A percentile compares a stretch with the other conserved stretches of the same genome.
phyloP scores from a whole-genome alignment of 2,113 vertebrate species.

The Pheucticus melanocephalus region DNA sequence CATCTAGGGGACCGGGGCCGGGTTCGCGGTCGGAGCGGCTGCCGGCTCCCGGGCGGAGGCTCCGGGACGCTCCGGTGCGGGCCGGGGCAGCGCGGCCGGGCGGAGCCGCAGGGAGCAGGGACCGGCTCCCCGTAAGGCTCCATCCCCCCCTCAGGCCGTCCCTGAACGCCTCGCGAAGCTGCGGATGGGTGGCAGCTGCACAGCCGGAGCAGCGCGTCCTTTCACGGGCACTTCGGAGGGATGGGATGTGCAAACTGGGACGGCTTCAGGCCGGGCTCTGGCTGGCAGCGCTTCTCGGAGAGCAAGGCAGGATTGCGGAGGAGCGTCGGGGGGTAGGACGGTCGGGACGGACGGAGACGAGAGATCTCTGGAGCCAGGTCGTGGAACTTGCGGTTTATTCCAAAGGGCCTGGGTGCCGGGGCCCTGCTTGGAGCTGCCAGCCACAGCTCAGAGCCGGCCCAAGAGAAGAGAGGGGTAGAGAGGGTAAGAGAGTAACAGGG shows the following conservation, averaged over 20 bases:
- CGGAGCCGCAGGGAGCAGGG: not conserved
- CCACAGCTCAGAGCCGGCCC: no score
- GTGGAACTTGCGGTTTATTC: no score
- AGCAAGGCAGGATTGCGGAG: accelerated
- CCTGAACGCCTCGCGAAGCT: no score
- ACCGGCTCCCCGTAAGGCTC: not conserved
- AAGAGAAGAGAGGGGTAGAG: no score
- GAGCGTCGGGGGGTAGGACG: no score
- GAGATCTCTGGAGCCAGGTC: no score
- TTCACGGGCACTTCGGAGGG: not conserved
- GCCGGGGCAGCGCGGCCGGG: not conserved
- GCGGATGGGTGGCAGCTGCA: not conserved
- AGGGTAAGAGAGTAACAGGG: no score
- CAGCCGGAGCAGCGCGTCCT: not conserved
- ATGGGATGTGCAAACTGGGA: accelerated
- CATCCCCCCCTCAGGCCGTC: not conserved
- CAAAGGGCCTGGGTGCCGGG: no score
- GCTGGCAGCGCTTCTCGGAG: accelerated
- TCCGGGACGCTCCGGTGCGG: not conserved
- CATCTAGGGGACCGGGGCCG: no score
- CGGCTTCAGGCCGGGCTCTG: accelerated
- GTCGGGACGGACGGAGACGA: no score
- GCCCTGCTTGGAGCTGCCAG: no score
- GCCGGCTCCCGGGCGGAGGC: not conserved
- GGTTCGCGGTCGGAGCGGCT: not conserved